These are phyloP conservation scores for Ophioninae sp. DNA, from an alignment of 2,888 invertebrate species.

Conservation along the genomic window DNA sequence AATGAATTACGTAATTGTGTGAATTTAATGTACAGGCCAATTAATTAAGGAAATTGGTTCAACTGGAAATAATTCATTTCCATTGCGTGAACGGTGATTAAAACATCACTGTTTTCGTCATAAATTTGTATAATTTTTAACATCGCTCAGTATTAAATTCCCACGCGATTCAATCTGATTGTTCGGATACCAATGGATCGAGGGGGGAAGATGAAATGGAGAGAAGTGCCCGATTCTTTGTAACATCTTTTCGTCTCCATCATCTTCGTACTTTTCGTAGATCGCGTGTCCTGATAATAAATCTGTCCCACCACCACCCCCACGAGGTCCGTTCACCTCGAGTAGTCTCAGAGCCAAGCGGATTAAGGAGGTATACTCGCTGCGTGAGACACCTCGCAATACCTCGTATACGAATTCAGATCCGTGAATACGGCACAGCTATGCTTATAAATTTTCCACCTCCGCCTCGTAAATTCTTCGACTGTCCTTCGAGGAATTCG, in stretches of 20 bases:
- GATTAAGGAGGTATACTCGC: slow-evolving; percentile 56
- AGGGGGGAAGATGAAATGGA: not conserved
- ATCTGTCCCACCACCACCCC: slow-evolving; percentile 26
- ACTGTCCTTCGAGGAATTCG: slow-evolving; percentile 43
- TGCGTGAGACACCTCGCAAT: slow-evolving; percentile 35
- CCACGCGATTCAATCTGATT: not conserved
- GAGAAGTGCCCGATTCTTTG: slow-evolving; percentile 29
- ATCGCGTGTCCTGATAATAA: slow-evolving; percentile 51
- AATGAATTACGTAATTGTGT: no score
- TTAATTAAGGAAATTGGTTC: no score
- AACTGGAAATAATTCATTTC: no score
- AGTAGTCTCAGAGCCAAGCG: slow-evolving; percentile 55
- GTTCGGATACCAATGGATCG: not conserved
- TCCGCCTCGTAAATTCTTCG: slow-evolving; percentile 53
- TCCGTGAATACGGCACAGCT: slow-evolving; percentile 49
- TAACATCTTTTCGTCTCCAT: slow-evolving; percentile 7
- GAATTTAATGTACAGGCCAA: no score
- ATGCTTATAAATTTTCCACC: slow-evolving; percentile 55
- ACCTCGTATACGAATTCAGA: slow-evolving; percentile 29
- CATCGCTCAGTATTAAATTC: not conserved
- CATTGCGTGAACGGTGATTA: no score
- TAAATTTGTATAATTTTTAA: no score
- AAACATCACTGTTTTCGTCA: no score
- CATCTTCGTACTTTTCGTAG: slow-evolving; percentile 20
- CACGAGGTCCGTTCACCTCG: not conserved